Evolutionary conservation across 2,888 invertebrate species (phyloP), one percentile per base, ranked within the genome.

Genomic region (Thelaira solivaga): DNA sequence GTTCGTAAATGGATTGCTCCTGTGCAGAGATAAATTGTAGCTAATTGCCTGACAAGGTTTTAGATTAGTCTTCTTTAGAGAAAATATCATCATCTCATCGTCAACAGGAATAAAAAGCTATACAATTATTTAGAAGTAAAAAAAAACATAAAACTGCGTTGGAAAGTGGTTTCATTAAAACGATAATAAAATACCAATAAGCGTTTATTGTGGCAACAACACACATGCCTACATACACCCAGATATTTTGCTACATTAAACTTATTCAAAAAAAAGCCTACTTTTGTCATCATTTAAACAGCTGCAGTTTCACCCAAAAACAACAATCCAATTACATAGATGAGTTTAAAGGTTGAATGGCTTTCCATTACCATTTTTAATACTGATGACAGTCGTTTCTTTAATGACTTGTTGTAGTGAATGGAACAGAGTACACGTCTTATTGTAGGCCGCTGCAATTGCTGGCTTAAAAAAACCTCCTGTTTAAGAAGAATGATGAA

Each of bases 111-210:
- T 2, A 36, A 31, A 55, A 65, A 24, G 24, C 1, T 45, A n/a
- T n/a, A n/a, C n/a, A n/a, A n/a, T n/a, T n/a, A n/a, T n/a, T n/a
- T n/a, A 47, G 41, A 20, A 34, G 29, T 64, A 53, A 69, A 69
- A 55, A 51, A 39, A 11, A 26, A 59, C 69, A 53, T 78, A 65
- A 78, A 74, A 74, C 34, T 34, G 55, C 62, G 65, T 43, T 72
- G 65, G 75, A 73, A 80, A 81, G 76, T 80, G 71, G 72, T 72
- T 76, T 77, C 62, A 80, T 80, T 77, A 68, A 69, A 81, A 73
- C 43, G 61, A 72, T 75, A 76, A 81, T 78, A 80, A 80, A 81
- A 80, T 74, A 64, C 76, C 73, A 81, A 79, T 80, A 80, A 80
- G 75, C 67, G 53, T 49, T 64, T 51, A 47, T 71, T 77, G 73